Evolutionary conservation across 1,140 invertebrate genomes (phyloP), one percentile per base, ranked within the genome.

Genomic region (Drosophila bipectinata): DNA sequence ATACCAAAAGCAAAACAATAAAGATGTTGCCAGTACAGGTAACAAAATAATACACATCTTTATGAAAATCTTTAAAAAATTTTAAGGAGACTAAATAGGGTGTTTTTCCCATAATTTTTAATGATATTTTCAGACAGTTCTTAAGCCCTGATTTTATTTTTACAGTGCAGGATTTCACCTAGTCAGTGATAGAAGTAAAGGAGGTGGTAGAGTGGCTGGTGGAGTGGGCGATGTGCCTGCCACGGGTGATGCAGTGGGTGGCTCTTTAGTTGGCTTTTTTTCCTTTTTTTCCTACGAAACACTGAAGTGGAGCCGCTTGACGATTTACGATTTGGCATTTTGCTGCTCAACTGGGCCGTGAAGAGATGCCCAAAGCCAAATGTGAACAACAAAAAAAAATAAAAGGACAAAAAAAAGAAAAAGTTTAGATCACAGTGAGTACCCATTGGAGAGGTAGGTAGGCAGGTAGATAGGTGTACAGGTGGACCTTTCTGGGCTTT

Each of bases 251-350:
- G 37, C 55, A 8, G n/a, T 1, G 8, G 37, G 28, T 34, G 44
- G 18, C 28, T 15, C 1, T 12, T 4, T 37, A n/a, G 26, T 8
- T 15, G 41, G 6, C 3, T 1, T 1, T 14, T 51, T 30, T 51
- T 4, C 4, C 6, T n/a, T 18, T 18, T 18, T 47, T 47, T 7
- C 18, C 3, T 8, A 2, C 8, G 44, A 18, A 47, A 21, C 7
- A 24, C 28, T 18, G 53, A 45, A 56, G 64, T 53, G 60, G 44
- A 66, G 67, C 49, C 58, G 68, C 73, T 73, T 77, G 71, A 60
- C 82, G 78, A 85, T 85, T 85, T 85, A 85, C 82, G 82, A 85
- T 79, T 88, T 85, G 82, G 74, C 82, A 85, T 85, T 85, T 82
- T 88, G 75, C 82, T 78, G 82, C 78, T 85, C 81, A 87, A 85